Percentiles rank a stretch among this genome's conserved stretches.
Conservation (phyloP, 2,888 invertebrate species). For the Nomada flava region DNA sequence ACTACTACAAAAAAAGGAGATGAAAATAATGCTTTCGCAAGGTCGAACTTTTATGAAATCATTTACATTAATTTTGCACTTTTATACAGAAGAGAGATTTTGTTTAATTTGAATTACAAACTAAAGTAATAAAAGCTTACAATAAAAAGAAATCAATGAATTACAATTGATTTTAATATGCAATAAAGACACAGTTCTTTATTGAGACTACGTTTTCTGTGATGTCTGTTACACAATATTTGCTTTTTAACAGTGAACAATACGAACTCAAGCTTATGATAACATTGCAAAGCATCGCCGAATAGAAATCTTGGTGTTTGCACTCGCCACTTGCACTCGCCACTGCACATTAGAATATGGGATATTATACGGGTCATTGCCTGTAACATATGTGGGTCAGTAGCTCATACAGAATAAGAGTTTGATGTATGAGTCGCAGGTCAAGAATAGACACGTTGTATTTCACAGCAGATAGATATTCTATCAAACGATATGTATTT, state of each 20-base stretch:
- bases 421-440: slow-evolving; percentile 48
- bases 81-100: no score
- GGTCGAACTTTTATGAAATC: no score
- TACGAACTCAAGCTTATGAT: neutral
- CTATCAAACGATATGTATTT: slow-evolving; percentile 22
- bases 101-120: no score
- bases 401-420: slow-evolving; percentile 32
- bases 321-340: slow-evolving; percentile 60
- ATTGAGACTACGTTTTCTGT: no score
- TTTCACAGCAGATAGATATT: slow-evolving; percentile 42
- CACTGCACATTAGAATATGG: slow-evolving; percentile 56
- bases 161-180: no score
- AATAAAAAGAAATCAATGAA: no score
- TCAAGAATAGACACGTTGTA: slow-evolving; percentile 59
- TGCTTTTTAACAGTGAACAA: no score
- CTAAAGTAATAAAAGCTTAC: no score
- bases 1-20: no score
- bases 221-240: neutral
- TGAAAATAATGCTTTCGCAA: no score
- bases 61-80: no score
- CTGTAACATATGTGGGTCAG: slow-evolving; percentile 64
- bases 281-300: slow-evolving; percentile 13
- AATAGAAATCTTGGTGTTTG: slow-evolving; percentile 15
- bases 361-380: slow-evolving; percentile 59
- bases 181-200: no score